phyloP scores from a whole-genome alignment of 2,888 invertebrate genomes.

The Hypolimnas misippus region DNA sequence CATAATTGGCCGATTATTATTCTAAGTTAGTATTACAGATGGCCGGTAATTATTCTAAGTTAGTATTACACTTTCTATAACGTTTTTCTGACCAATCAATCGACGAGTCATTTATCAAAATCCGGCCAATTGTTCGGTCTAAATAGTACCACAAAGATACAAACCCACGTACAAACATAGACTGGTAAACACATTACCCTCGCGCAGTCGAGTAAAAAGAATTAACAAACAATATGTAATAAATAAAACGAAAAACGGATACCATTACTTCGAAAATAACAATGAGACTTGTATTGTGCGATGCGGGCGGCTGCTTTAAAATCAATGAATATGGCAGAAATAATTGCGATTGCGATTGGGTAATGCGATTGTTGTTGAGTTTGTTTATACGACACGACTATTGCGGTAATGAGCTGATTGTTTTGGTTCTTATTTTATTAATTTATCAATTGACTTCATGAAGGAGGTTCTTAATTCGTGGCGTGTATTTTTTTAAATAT shows the following conservation, averaged over 20 bases:
- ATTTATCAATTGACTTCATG: too few relatives aligned
- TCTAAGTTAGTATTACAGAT: too few relatives aligned
- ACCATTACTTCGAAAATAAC: background rate
- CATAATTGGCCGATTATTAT: too few relatives aligned
- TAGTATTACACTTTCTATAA: too few relatives aligned
- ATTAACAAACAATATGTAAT: conserved; percentile 15
- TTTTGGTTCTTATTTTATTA: background rate
- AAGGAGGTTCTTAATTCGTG: too few relatives aligned
- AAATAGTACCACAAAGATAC: too few relatives aligned
- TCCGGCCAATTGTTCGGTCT: too few relatives aligned
- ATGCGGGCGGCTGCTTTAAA: background rate
- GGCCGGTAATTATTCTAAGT: too few relatives aligned
- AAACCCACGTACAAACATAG: too few relatives aligned
- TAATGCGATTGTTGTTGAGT: background rate
- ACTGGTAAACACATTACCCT: too few relatives aligned
- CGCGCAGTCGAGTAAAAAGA: background rate
- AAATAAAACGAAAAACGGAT: conserved; percentile 7
- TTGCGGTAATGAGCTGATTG: background rate
- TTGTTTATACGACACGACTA: background rate
- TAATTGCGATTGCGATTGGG: conserved; percentile 1
- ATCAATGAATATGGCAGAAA: background rate
- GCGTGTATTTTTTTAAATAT: too few relatives aligned
- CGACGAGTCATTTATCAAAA: too few relatives aligned
- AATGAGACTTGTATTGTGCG: conserved; percentile 10
- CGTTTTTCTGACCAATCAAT: background rate